These are phyloP conservation scores for Odobenus rosmarus DNA, from an alignment of 2,113 vertebrate genomes.

Conservation along the genomic window DNA sequence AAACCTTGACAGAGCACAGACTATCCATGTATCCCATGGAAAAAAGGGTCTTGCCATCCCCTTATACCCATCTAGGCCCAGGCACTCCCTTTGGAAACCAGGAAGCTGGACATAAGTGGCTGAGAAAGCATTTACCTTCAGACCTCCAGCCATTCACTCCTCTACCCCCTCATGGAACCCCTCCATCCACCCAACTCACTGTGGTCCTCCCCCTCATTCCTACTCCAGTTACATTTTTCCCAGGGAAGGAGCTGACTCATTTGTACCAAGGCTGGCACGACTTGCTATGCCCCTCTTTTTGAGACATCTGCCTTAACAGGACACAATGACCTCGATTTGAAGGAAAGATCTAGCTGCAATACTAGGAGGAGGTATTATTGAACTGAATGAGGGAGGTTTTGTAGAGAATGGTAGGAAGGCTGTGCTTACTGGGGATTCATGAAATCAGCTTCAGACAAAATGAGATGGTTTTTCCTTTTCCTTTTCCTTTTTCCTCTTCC, in stretches of 20 bases:
- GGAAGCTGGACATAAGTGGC: background rate
- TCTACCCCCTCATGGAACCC: background rate
- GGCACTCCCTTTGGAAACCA: background rate
- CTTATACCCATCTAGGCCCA: background rate
- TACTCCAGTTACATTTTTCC: background rate
- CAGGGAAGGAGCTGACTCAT: background rate
- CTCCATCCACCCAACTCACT: background rate
- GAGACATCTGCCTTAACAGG: background rate
- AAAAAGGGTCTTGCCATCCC: background rate
- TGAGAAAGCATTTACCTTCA: background rate
- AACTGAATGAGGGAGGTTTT: background rate
- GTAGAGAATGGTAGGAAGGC: background rate
- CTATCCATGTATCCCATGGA: background rate
- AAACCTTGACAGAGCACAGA: background rate
- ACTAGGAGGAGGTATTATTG: background rate
- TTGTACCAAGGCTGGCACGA: background rate
- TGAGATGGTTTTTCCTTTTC: background rate
- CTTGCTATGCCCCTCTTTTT: background rate
- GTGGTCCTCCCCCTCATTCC: no score
- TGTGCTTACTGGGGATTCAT: background rate
- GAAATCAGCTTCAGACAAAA: conserved; percentile 3
- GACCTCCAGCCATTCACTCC: background rate
- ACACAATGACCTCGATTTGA: background rate
- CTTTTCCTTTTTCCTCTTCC: background rate
- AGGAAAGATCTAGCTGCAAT: background rate